Evolutionary conservation across 2,888 invertebrate genomes (phyloP).

Genomic region (Phyllotreta striolata): DNA sequence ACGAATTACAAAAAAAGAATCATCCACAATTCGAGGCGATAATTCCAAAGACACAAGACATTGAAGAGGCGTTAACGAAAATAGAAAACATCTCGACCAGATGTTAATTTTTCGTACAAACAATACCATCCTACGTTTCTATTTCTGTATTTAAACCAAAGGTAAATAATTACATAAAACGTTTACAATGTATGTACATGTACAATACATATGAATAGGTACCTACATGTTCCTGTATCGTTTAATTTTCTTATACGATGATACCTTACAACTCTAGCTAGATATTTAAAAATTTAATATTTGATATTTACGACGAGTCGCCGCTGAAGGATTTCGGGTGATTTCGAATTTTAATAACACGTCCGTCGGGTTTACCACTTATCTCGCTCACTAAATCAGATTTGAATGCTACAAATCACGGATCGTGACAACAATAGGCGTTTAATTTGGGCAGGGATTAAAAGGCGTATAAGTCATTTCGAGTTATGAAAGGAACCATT

Average conservation of each 20-base stretch:
- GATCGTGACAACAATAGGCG: slow-evolving; percentile 17
- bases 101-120: slow-evolving; percentile 29
- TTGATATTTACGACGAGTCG: too few relatives aligned
- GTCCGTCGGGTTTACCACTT: slow-evolving; percentile 6
- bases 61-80: slow-evolving; percentile 19
- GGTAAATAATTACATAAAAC: slow-evolving; percentile 28
- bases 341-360: too few relatives aligned
- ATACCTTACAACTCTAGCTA: too few relatives aligned
- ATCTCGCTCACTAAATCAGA: slow-evolving; percentile 25
- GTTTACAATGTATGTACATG: background rate
- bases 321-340: too few relatives aligned
- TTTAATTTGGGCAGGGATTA: slow-evolving; percentile 4
- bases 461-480: too few relatives aligned
- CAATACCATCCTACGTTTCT: slow-evolving; percentile 18
- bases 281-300: too few relatives aligned
- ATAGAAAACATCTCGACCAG: slow-evolving; percentile 19
- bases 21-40: background rate
- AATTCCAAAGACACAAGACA: slow-evolving; percentile 9
- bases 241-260: too few relatives aligned
- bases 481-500: too few relatives aligned
- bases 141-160: slow-evolving; percentile 16
- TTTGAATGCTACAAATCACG: slow-evolving; percentile 23
- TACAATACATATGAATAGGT: too few relatives aligned
- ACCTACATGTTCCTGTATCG: too few relatives aligned
- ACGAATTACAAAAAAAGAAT: background rate